Conservation (phyloP, 2,888 invertebrate species). For the Saturnia pavonia region DNA sequence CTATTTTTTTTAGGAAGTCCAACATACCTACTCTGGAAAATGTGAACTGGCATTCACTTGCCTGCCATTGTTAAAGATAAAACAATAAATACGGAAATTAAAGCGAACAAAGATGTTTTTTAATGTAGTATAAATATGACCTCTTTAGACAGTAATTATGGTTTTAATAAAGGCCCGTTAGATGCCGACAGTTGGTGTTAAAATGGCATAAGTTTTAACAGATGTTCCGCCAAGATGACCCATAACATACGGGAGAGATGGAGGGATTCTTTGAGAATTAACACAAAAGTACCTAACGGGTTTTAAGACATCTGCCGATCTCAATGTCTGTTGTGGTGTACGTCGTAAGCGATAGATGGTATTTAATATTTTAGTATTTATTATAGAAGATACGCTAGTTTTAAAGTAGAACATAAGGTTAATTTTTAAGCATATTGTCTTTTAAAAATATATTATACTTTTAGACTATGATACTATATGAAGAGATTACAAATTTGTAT, state of each 20-base stretch:
- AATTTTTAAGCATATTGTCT: too few species aligned
- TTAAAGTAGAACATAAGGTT: neutral
- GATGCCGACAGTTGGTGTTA: conserved; percentile 21
- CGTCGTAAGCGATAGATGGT: conserved; percentile 20
- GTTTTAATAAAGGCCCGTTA: conserved; percentile 16
- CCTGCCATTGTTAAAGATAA: too few species aligned
- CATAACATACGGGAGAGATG: conserved; percentile 36
- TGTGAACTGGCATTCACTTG: too few species aligned
- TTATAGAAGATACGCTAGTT: neutral
- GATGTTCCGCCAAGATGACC: conserved; percentile 39
- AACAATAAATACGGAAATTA: neutral
- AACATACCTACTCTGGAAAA: too few species aligned
- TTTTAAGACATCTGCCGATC: conserved; percentile 57
- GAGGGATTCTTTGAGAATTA: conserved; percentile 37
- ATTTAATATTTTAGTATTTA: neutral
- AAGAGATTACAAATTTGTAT: too few species aligned
- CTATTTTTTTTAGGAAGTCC: too few species aligned
- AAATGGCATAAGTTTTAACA: conserved; percentile 30
- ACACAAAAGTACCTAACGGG: conserved; percentile 63
- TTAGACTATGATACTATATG: too few species aligned
- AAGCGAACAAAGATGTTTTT: neutral
- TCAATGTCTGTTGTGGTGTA: conserved; percentile 30
- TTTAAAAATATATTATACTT: too few species aligned
- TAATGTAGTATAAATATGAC: neutral
- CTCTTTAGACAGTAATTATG: conserved; percentile 8